Evolutionary conservation across 1,140 invertebrate genomes (phyloP), one percentile per base, ranked within the genome.

Genomic region (Theocolax elegans): DNA sequence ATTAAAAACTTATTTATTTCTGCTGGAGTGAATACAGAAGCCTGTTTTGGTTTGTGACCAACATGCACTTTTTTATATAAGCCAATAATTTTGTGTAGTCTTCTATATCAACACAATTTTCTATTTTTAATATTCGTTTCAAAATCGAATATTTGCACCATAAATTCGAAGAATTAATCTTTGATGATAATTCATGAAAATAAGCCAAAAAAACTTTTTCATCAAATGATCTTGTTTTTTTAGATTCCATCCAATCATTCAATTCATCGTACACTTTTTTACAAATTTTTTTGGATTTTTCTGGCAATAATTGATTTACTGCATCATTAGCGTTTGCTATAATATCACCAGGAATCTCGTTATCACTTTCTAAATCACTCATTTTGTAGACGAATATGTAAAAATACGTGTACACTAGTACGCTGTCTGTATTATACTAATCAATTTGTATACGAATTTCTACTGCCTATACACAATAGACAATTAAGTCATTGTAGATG

Each of bases 221-320:
- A 15, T 25, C 21, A 49, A 49, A 44, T 1, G 58, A 60, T 21
- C n/a, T 60, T 3, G 58, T 60, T 65, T 60, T 69, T 58, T 74
- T 49, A 44, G 9, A 3, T n/a, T 8, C n/a, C 42, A 44, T 44
- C 42, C 42, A 44, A 9, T 44, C 15, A 8, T n/a, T 9, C 9
- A 44, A 44, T 44, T 44, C 42, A 44, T n/a, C n/a, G 15, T 44
- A 44, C 9, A 9, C 9, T n/a, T 9, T n/a, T 4, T n/a, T 9
- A n/a, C n/a, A 44, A 44, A 44, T 44, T 13, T 13, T 9, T n/a
- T 44, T 3, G 8, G 42, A 44, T 44, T 44, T 44, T 10, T 44
- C 15, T 10, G 42, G 35, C 6, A 38, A 13, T 13, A 38, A 38
- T 38, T 38, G 6, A 13, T 38, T 38, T 38, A 38, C 35, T 38